Evolutionary conservation across 53 echinoderm and acorn worm genomes (phyloP), one percentile per base, ranked within the genome.

Genomic region (Mesocentrotus franciscanus): DNA sequence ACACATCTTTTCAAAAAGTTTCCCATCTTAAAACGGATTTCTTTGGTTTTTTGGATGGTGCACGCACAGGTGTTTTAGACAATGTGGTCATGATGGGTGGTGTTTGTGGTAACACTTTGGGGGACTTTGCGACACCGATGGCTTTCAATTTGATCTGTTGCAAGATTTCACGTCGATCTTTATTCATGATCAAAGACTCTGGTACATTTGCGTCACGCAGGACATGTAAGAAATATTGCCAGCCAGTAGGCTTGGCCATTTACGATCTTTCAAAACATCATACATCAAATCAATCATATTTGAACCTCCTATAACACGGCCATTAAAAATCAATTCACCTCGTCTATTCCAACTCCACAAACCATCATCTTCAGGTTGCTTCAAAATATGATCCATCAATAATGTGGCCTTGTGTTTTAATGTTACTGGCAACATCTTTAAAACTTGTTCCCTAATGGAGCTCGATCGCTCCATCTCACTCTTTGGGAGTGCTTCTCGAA

Each of bases 231-330:
- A 94, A 96, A 10, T 96, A 42, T 55, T 93, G 94, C 96, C 96
- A 96, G 0, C 94, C 95, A 29, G 24, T 90, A 78, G 96, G 96
- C 34, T 96, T 61, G 71, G 93, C 64, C n/a, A n/a, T 64, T 96
- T 96, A 22, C 95, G 93, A 24, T 22, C 55, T 62, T 91, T 72
- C 17, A 96, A 55, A 1, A 94, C 92, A 49, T 91, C 92, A 91
- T 64, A 91, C 64, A 94, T 91, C 87, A 26, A 95, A 85, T 96
- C 96, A n/a, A 76, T 94, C 5, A 96, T 15, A 79, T 96, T 95
- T 9, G 95, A 96, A 26, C 97, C 94, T 18, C 30, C 49, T 6
- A 95, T 56, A 2, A 27, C 20, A 49, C 87, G 36, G 16, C 95
- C 92, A 39, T 95, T 84, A 85, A 59, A 96, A 2, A 96, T 90